Percentiles rank a stretch among this genome's conserved stretches.
These are phyloP conservation scores for Plebejus melissa DNA, from an alignment of 2,888 invertebrate species.

Conservation along the genomic window DNA sequence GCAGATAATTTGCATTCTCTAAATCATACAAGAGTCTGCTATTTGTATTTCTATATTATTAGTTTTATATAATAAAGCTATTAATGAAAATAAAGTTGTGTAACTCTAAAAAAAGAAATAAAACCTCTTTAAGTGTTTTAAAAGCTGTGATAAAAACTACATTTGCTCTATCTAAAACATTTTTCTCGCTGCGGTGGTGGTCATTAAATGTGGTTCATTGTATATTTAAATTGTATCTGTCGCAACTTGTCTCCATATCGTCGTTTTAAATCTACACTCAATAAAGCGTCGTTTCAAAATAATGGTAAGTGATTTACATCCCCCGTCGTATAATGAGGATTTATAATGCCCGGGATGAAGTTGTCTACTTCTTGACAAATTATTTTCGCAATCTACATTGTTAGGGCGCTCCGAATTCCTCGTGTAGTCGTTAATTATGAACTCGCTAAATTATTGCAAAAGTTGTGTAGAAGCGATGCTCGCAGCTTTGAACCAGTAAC, in stretches of 20 bases:
- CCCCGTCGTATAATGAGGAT: conserved; percentile 45
- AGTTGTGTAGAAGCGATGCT: not conserved
- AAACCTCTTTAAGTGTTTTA: conserved; percentile 9
- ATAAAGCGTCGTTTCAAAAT: conserved; percentile 36
- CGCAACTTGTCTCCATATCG: not conserved
- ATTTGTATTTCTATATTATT: not conserved
- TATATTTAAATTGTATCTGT: conserved; percentile 4
- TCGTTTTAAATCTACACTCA: conserved; percentile 5
- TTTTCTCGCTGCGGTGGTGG: not conserved
- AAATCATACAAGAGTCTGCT: too few species aligned
- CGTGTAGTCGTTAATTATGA: conserved; percentile 27
- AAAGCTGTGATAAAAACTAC: not conserved
- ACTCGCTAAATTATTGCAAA: conserved; percentile 14
- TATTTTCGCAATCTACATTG: conserved; percentile 35
- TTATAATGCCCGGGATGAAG: conserved; percentile 39
- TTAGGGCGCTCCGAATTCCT: conserved; percentile 33
- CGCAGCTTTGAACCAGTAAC: not conserved
- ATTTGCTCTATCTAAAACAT: conserved; percentile 9
- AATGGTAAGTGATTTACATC: conserved; percentile 41
- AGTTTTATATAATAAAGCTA: not conserved
- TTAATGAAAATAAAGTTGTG: not conserved
- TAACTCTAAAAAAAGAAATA: not conserved
- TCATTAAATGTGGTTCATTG: conserved; percentile 7
- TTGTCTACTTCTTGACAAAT: conserved; percentile 40
- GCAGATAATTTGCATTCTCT: too few species aligned